Base-by-base conservation (phyloP, 2,888 invertebrate species). In the Lepetodrilus schrolli region DNA sequence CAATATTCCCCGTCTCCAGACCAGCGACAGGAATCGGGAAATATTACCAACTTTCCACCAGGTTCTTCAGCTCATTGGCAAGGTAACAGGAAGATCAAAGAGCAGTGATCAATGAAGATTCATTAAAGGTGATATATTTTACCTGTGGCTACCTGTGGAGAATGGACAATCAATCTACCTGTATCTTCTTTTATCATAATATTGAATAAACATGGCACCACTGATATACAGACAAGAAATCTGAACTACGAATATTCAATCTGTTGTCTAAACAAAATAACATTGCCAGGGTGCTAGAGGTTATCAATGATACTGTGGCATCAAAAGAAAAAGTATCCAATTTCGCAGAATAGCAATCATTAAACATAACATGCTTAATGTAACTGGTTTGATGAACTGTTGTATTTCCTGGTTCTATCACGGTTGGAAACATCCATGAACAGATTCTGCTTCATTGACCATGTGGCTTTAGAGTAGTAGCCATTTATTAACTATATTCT, bases 221-320 rank as follows among this genome's bases (percentile, higher is more conserved):
- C 7, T 51, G 23, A 17, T 10, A 21, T 50, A 10, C 21, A 10
- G 23, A 20, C 23, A 21, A 21, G 4, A 50, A 4, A 50, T 43
- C 43, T 13, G 8, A 43, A 43, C 43, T 17, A 43, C 13, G 13
- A 43, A 43, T 43, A 17, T 43, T 34, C 58, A 58, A 58, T 30
- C 34, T 58, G 30, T 30, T 58, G 58, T 58, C 17, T 58, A 58
- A 30, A 58, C 58, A 58, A 58, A 34, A 30, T 30, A 58, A n/a
- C 7, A 30, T 30, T 58, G 34, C 1, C 13, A 30, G 17, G 43
- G 43, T 10, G 43, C 43, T 43, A 7, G 17, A 43, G 13, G 43
- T 43, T 43, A 8, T 43, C 43, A 43, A 0, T 43, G 43, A 43
- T 43, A 43, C n/a, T n/a, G n/a, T n/a, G n/a, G 17, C 43, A 43